Evolutionary conservation across 2,888 invertebrate genomes (phyloP), one percentile per base, ranked within the genome.

Genomic region (Mechanitis messenoides): DNA sequence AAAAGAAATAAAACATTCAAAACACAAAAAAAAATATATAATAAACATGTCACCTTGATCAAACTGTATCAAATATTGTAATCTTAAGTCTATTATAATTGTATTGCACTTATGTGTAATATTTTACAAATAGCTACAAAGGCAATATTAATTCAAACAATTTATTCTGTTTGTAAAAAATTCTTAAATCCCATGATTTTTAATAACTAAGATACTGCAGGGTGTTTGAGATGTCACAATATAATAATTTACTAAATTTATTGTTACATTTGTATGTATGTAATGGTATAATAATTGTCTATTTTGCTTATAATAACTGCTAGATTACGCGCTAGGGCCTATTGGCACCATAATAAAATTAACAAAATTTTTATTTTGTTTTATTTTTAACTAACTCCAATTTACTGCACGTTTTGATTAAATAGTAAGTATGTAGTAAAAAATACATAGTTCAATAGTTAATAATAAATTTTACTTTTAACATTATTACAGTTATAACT

Each of bases 281-380:
- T 63, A 68, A 77, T 45, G 45, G 50, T 55, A 78, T 81, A 76
- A 77, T 74, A 77, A 75, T 75, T 75, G 78, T 73, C 73, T 73
- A 68, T 63, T 69, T 78, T 81, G 82, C 84, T 83, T 83, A 76
- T 80, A 84, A 80, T 80, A 74, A 78, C 77, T 75, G 76, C 77
- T 83, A 83, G 81, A 73, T 76, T 70, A 65, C 74, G 77, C 79
- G 80, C 80, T 81, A 81, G 78, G 74, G 72, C 71, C 77, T 75
- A 72, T 72, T 66, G 72, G 67, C 74, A 75, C 77, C 53, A 73
- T 75, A 76, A 72, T 72, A 71, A 56, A 55, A 55, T 42, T 55
- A 38, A 55, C n/a, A 42, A n/a, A 56, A 56, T 45, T 45, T 31
- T 45, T 28, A 45, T 7, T 31, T 42, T 45, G 28, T 45, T 45